phyloP scores from a whole-genome alignment of 2,797 vertebrate genomes.

The Galagoides demidoff region DNA sequence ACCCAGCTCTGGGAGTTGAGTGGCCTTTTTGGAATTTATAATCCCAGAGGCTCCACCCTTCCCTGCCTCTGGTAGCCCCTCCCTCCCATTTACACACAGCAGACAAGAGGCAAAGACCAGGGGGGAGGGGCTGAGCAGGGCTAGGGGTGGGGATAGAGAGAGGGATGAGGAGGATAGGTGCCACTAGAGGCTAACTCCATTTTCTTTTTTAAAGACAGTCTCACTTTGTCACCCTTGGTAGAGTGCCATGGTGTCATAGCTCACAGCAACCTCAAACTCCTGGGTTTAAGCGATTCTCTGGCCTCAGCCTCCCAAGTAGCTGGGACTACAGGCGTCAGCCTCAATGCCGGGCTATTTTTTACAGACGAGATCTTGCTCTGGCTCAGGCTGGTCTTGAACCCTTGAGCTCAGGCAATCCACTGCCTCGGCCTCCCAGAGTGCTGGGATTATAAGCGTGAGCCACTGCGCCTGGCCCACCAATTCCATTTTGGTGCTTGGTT shows the following conservation, averaged over 20 bases:
- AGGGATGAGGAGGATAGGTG: background rate
- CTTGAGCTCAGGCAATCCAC: too few species aligned
- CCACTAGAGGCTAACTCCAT: slow-evolving; percentile 16
- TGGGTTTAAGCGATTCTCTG: too few species aligned
- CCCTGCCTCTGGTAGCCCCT: slow-evolving; percentile 55
- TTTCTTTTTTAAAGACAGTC: background rate
- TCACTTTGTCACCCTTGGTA: too few species aligned
- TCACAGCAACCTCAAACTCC: too few species aligned
- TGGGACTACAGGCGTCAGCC: too few species aligned
- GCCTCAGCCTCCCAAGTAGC: too few species aligned
- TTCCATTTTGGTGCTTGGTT: slow-evolving; percentile 58
- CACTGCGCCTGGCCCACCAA: background rate
- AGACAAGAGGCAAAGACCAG: background rate
- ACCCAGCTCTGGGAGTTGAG: slow-evolving; percentile 50
- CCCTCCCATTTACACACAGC: slow-evolving; percentile 67
- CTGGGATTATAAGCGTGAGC: too few species aligned
- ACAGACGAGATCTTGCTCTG: too few species aligned
- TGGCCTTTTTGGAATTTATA: slow-evolving; percentile 68
- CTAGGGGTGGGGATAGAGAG: background rate
- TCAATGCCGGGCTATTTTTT: too few species aligned
- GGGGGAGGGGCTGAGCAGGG: background rate
- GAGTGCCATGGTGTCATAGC: too few species aligned
- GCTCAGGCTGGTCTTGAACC: too few species aligned
- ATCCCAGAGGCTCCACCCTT: slow-evolving; percentile 66
- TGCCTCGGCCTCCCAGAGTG: too few species aligned